Percentiles rank a stretch among this genome's conserved stretches.
phyloP scores from a whole-genome alignment of 2,888 invertebrate genomes.

The Apocheima hispidaria region DNA sequence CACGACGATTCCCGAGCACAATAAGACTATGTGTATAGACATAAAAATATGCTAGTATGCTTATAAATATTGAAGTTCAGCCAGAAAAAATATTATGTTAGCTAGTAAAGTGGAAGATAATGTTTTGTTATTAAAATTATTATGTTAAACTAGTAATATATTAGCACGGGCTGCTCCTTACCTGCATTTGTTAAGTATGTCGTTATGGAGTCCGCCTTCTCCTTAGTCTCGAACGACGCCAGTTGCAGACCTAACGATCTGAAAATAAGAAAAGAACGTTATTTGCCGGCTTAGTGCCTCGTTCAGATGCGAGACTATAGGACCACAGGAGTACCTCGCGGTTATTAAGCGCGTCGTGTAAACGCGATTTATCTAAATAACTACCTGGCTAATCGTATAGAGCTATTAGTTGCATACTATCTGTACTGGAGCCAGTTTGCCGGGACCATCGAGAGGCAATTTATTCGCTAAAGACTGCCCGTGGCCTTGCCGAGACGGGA shows the following conservation, averaged over 20 bases:
- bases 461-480: conserved; percentile 79
- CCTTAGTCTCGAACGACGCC: conserved; percentile 94
- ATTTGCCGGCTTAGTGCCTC: conserved; percentile 28
- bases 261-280: conserved; percentile 50
- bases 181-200: conserved; percentile 94
- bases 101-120: too few relatives aligned
- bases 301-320: not conserved
- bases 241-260: conserved; percentile 93
- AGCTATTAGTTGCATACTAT: conserved; percentile 67
- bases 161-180: conserved; percentile 53
- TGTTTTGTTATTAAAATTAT: too few relatives aligned
- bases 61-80: too few relatives aligned
- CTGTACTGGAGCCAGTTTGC: conserved; percentile 66
- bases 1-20: too few relatives aligned
- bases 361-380: conserved; percentile 68
- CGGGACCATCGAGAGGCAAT: conserved; percentile 69
- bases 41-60: too few relatives aligned
- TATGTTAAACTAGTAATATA: not conserved
- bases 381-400: conserved; percentile 70
- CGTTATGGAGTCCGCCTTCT: conserved; percentile 94
- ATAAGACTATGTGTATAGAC: too few relatives aligned
- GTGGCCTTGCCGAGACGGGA: conserved; percentile 65
- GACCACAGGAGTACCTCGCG: conserved; percentile 13
- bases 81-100: too few relatives aligned
- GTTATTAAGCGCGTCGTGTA: conserved; percentile 36